A percentile compares a stretch with the other conserved stretches of the same genome.
phyloP scores from a whole-genome alignment of 2,113 vertebrate species.

The Mesoclemmys tuberculata region DNA sequence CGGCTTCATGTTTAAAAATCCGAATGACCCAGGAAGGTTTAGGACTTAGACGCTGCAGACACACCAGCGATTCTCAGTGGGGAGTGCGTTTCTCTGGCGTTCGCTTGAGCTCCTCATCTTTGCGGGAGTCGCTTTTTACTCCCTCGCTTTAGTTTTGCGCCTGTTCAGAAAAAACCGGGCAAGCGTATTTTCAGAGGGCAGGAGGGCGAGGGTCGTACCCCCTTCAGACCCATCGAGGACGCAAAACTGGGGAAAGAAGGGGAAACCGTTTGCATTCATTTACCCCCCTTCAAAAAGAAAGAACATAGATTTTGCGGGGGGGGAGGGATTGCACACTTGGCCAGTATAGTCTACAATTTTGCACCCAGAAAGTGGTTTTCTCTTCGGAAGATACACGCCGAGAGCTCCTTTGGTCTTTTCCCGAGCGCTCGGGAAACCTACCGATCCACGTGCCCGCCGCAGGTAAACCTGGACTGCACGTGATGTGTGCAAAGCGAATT shows the following conservation, averaged over 20 bases:
- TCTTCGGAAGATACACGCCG: too few relatives aligned
- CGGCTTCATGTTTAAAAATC: background rate
- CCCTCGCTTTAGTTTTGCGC: background rate
- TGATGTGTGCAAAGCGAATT: too few relatives aligned
- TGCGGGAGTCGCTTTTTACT: background rate
- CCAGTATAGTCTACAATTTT: background rate
- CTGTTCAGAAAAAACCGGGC: background rate
- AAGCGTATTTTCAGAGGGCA: background rate
- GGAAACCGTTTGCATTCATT: background rate
- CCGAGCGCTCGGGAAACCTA: too few relatives aligned
- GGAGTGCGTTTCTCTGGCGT: background rate
- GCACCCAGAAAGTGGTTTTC: background rate
- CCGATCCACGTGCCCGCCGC: too few relatives aligned
- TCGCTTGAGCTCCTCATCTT: too few relatives aligned
- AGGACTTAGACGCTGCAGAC: too few relatives aligned
- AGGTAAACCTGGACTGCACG: too few relatives aligned
- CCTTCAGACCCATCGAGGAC: background rate
- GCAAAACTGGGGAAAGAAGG: background rate
- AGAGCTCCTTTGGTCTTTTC: too few relatives aligned
- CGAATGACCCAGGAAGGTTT: background rate
- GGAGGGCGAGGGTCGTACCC: background rate
- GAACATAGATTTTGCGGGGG: background rate
- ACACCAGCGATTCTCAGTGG: too few relatives aligned
- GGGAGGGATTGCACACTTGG: background rate
- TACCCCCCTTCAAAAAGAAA: background rate